These are phyloP conservation scores for Minunthozetes semirufus DNA, from an alignment of 2,888 invertebrate genomes.

Conservation along the genomic window DNA sequence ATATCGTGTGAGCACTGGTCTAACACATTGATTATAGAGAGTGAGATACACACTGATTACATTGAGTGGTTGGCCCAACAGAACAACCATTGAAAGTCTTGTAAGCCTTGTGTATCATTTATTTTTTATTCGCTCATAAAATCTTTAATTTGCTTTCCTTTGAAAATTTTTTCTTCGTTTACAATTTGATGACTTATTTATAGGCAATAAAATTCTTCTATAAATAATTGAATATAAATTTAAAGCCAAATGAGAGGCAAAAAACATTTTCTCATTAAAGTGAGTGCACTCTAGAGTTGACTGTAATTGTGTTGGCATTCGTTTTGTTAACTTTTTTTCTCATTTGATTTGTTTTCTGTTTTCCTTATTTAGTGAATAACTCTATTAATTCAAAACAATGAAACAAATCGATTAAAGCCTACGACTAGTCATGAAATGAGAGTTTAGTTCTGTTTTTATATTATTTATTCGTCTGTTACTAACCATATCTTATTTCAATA, in stretches of 20 bases:
- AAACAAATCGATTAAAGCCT: constrained; percentile 11
- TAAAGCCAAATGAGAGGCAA: neutral
- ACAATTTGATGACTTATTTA: constrained; percentile 6
- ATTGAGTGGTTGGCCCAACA: too few relatives aligned
- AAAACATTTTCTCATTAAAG: neutral
- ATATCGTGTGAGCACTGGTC: neutral
- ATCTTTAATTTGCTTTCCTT: neutral
- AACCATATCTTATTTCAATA: constrained; percentile 10
- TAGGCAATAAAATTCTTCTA: neutral
- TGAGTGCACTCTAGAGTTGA: neutral
- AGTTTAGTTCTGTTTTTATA: neutral
- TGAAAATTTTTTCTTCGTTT: neutral
- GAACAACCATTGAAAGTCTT: neutral
- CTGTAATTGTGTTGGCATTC: neutral
- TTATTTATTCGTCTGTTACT: neutral
- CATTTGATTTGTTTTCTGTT: neutral
- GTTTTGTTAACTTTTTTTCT: neutral
- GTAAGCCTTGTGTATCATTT: neutral
- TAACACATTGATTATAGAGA: neutral
- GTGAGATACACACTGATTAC: neutral
- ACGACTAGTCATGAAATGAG: neutral
- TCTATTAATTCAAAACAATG: neutral
- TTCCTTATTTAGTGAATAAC: neutral
- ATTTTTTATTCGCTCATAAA: neutral
- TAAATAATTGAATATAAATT: neutral